These are phyloP conservation scores for Harpalus rufipes DNA, from an alignment of 2,888 invertebrate genomes.

Conservation along the genomic window DNA sequence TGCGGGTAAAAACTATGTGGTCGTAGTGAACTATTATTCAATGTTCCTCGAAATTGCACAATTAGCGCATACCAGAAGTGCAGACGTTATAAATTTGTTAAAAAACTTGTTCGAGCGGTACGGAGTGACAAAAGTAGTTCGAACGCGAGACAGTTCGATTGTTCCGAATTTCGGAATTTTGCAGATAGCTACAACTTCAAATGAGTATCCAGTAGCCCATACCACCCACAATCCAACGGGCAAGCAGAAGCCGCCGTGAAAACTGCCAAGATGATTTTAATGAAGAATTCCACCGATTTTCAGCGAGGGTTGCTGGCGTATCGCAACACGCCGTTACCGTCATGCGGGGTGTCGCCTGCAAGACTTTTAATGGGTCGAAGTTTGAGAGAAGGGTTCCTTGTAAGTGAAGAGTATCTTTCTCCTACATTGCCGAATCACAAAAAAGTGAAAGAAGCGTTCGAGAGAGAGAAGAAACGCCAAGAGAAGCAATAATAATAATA, in stretches of 20 bases:
- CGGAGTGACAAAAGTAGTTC: constrained; percentile 1
- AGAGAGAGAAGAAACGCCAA: constrained; percentile 4
- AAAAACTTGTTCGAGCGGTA: constrained; percentile 11
- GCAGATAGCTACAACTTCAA: neutral
- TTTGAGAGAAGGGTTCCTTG: constrained; percentile 8
- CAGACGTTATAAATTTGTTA: constrained; percentile 13
- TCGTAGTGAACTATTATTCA: constrained; percentile 14
- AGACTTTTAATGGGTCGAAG: neutral
- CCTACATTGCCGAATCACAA: constrained; percentile 1
- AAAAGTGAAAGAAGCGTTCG: constrained; percentile 5
- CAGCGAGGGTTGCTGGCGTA: constrained; percentile 2
- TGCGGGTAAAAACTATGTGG: neutral
- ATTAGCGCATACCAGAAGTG: constrained; percentile 7
- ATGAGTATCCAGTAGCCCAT: neutral
- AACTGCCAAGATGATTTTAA: constrained; percentile 22
- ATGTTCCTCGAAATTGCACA: neutral
- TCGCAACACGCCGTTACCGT: constrained; percentile 2
- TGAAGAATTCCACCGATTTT: neutral
- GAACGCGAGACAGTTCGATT: neutral
- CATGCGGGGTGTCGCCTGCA: constrained; percentile 1
- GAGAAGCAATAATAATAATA: no score
- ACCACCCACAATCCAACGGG: constrained; percentile 4
- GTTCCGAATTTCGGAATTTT: constrained; percentile 1
- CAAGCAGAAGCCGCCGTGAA: constrained; percentile 17
- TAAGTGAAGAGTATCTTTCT: neutral